Evolutionary conservation across 1,140 invertebrate genomes (phyloP), one percentile per base, ranked within the genome.

Genomic region (Thalassaphorura encarpata): DNA sequence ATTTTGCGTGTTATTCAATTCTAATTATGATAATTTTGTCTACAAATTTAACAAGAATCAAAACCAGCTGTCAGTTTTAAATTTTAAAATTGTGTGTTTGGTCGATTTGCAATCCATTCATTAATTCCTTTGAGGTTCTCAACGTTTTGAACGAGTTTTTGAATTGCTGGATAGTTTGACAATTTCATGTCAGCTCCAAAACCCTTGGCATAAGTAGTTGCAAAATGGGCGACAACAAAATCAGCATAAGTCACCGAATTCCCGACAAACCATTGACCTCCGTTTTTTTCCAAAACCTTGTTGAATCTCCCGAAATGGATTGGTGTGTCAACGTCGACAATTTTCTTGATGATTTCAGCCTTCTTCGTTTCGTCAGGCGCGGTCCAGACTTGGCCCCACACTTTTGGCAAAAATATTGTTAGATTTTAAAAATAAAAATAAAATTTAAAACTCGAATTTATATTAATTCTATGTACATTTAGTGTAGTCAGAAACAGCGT

Each of bases 41-140:
- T n/a, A n/a, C n/a, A n/a, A n/a, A n/a, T n/a, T n/a, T 18, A 6
- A 43, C 6, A 43, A 8, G 8, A 18, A 43, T 43, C 8, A 18
- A 11, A 43, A 5, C 41, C 16, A 18, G 8, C 18, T 8, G 8
- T 6, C 18, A 11, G 41, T 16, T 8, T 15, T 48, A 36, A 36
- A 36, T 36, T 51, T 51, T 41, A 50, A 26, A 49, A 51, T 21
- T 36, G 13, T 11, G 56, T 53, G 4, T 53, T 2, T 15, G 56
- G 56, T 23, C 56, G 19, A 21, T 28, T 58, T 5, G 26, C 50
- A 8, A 53, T 58, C 56, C 56, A 58, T 48, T 58, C 56, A 23
- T 53, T 53, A 15, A 58, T 58, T 26, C 56, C 56, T 33, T 41
- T 41, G 6, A 29, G 42, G 16, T 27, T 24, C 3, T 19, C 8